Evolutionary conservation across 2,888 invertebrate genomes (phyloP).

Genomic region (Leptothorax acervorum): DNA sequence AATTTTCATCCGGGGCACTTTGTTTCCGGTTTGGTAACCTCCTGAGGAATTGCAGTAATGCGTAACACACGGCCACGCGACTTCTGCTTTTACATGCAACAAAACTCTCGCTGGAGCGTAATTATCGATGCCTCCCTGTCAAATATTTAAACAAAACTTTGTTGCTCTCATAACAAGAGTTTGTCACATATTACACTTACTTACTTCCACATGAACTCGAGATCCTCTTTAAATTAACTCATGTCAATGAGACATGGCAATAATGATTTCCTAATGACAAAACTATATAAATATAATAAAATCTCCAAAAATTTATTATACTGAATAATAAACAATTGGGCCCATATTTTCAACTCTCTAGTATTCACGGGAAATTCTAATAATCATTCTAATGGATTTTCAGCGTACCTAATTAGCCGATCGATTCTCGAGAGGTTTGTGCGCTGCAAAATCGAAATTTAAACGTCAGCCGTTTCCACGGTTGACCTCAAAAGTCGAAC

Average conservation of each 20-base stretch:
- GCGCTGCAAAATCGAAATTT: constrained; percentile 18
- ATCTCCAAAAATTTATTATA: not conserved
- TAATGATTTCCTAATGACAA: not conserved
- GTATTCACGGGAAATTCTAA: not conserved
- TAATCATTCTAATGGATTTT: constrained; percentile 11
- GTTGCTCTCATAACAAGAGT: not conserved
- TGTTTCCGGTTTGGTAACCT: constrained; percentile 64
- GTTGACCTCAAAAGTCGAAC: constrained; percentile 11
- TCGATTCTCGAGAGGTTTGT: not conserved
- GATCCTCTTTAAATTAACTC: not conserved
- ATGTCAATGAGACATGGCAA: not conserved
- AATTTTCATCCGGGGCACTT: constrained; percentile 61
- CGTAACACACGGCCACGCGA: constrained; percentile 14
- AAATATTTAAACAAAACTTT: not conserved
- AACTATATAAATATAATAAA: not conserved
- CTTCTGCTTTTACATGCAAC: not conserved
- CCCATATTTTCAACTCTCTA: too few species aligned
- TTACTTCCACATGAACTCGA: not conserved
- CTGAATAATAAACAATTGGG: not conserved
- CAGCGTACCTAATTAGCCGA: not conserved
- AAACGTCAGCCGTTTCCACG: not conserved
- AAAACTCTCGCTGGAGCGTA: not conserved
- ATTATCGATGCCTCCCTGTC: constrained; percentile 12
- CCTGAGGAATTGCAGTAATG: constrained; percentile 48
- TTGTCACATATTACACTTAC: not conserved